Evolutionary conservation across 2,888 invertebrate species (phyloP).

Genomic region (Lysandra bellargus): DNA sequence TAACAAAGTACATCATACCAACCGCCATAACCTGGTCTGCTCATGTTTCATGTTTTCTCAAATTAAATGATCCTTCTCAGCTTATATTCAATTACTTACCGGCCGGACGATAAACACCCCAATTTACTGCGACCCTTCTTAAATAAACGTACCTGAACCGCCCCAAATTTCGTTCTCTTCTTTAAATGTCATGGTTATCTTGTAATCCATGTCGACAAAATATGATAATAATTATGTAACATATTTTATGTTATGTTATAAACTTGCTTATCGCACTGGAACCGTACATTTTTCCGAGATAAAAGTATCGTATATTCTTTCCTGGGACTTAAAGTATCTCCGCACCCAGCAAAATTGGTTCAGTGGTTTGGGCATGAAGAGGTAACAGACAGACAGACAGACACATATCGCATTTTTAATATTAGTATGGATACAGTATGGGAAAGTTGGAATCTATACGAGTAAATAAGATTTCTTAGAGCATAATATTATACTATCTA

Average conservation of each 20-base stretch:
- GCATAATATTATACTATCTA: too few species aligned
- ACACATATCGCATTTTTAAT: too few species aligned
- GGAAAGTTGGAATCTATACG: too few species aligned
- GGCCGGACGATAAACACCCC: conserved; percentile 1
- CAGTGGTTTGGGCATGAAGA: too few species aligned
- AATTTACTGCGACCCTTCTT: conserved; percentile 14
- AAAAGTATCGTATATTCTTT: too few species aligned
- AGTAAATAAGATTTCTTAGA: too few species aligned
- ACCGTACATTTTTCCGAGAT: too few species aligned
- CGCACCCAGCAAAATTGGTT: too few species aligned
- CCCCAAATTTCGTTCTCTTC: not conserved
- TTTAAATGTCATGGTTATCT: not conserved
- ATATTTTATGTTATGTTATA: not conserved
- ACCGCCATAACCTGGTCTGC: not conserved
- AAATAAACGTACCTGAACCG: conserved; percentile 15
- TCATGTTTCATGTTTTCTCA: conserved; percentile 5
- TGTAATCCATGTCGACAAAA: not conserved
- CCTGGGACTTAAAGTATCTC: too few species aligned
- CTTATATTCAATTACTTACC: conserved; percentile 14
- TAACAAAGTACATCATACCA: not conserved
- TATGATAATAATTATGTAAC: not conserved
- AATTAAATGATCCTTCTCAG: not conserved
- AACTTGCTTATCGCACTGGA: too few species aligned
- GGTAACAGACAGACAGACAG: too few species aligned
- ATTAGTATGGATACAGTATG: too few species aligned